phyloP scores from a whole-genome alignment of 2,113 vertebrate genomes.

The Meriones unguiculatus region DNA sequence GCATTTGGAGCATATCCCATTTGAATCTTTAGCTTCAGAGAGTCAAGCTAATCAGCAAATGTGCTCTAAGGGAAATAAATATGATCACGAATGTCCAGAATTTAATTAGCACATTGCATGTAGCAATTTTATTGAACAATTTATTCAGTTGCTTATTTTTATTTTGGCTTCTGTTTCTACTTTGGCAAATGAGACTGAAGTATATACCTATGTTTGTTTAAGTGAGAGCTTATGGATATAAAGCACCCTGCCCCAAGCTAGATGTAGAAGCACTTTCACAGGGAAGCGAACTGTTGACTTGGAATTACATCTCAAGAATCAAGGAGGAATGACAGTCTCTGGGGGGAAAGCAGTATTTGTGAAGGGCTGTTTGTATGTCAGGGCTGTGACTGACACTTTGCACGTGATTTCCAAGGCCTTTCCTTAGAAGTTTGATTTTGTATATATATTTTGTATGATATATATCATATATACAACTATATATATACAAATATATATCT shows the following conservation, averaged over 20 bases:
- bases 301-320: not conserved
- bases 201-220: not conserved
- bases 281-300: not conserved
- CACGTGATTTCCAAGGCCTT: not conserved
- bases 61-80: not conserved
- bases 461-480: too few relatives aligned
- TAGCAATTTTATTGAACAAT: slow-evolving; percentile 1
- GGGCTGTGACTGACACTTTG: not conserved
- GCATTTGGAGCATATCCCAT: not conserved
- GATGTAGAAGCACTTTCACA: not conserved
- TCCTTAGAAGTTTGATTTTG: not conserved
- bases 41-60: not conserved
- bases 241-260: not conserved
- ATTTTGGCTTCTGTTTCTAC: not conserved
- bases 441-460: not conserved
- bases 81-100: not conserved
- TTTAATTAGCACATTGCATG: slow-evolving; percentile 22
- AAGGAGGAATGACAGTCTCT: not conserved
- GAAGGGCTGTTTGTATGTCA: not conserved
- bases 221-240: not conserved
- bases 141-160: not conserved
- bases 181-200: slow-evolving; percentile 38
- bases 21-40: not conserved
- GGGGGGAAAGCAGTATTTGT: not conserved
- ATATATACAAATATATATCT: too few relatives aligned